A percentile compares a stretch with the other conserved stretches of the same genome.
Evolutionary conservation across 2,113 vertebrate species (phyloP).

Genomic region (Brachypodius melanocephalos): DNA sequence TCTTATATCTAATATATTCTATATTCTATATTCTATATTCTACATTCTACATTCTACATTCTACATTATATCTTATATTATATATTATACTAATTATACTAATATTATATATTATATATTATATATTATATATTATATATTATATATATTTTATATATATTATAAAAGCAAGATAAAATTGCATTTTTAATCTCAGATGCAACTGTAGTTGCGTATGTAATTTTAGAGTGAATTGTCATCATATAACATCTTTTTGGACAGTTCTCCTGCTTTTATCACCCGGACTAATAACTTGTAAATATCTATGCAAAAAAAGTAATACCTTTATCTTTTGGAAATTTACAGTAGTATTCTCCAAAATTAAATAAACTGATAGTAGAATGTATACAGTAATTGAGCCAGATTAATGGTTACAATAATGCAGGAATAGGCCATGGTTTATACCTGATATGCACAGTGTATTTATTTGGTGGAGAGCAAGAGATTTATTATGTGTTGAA

Average conservation of each 20-base stretch:
- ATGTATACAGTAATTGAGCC: neutral
- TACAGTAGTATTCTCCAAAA: neutral
- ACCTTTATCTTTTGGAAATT: neutral
- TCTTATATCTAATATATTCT: neutral
- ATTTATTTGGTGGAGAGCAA: neutral
- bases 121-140: neutral
- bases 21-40: no score
- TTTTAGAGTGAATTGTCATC: neutral
- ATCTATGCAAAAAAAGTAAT: neutral
- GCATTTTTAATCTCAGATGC: neutral
- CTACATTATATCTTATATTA: no score
- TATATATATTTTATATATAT: neutral
- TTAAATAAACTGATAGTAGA: neutral
- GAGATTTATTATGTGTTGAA: constrained; percentile 35
- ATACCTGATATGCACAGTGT: neutral
- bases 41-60: no score
- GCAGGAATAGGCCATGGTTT: neutral
- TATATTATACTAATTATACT: no score
- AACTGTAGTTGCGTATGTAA: neutral
- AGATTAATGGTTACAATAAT: neutral
- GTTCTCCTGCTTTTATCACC: neutral
- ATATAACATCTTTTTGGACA: neutral
- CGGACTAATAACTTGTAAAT: neutral
- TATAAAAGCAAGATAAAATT: neutral
- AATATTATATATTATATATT: no score